A percentile compares a stretch with the other conserved stretches of the same genome.
Conservation (phyloP, 2,888 invertebrate genomes). For the Crepidodera aurea region DNA sequence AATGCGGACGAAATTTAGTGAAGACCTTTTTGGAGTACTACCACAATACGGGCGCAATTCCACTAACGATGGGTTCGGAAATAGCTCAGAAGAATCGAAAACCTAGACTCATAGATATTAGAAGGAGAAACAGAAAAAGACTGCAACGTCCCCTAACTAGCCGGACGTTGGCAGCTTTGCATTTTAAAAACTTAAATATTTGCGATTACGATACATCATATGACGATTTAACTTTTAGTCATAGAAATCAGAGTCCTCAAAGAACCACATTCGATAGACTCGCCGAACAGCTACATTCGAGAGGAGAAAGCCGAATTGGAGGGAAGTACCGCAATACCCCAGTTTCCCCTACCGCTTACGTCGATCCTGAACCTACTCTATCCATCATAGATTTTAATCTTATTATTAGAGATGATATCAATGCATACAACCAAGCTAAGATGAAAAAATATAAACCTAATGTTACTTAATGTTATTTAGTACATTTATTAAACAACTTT, state of each 20-base stretch:
- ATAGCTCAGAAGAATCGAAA: slow-evolving; percentile 52
- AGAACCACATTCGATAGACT: slow-evolving; percentile 46
- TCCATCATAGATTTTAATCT: slow-evolving; percentile 78
- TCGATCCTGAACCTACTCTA: slow-evolving; percentile 69
- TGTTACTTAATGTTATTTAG: slow-evolving; percentile 9
- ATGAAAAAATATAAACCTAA: slow-evolving; percentile 32
- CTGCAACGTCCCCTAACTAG: slow-evolving; percentile 61
- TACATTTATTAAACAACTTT: too few species aligned
- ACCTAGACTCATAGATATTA: slow-evolving; percentile 45
- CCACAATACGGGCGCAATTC: slow-evolving; percentile 74
- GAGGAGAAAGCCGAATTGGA: slow-evolving; percentile 27
- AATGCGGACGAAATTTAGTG: slow-evolving; percentile 79
- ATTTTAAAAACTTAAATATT: slow-evolving; percentile 65
- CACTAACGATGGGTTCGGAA: slow-evolving; percentile 62
- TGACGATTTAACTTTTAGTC: slow-evolving; percentile 57
- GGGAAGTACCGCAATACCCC: slow-evolving; percentile 36
- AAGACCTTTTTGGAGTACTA: slow-evolving; percentile 84
- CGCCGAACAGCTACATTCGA: slow-evolving; percentile 43
- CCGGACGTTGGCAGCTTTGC: slow-evolving; percentile 63
- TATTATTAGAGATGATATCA: slow-evolving; percentile 62
- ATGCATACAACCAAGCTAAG: slow-evolving; percentile 46
- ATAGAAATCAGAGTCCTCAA: slow-evolving; percentile 50
- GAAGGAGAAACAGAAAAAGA: slow-evolving; percentile 56
- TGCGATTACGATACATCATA: slow-evolving; percentile 65
- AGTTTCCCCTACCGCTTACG: slow-evolving; percentile 54